These are phyloP conservation scores for Lasioglossum marginatum DNA, from an alignment of 2,888 invertebrate genomes.

Conservation along the genomic window DNA sequence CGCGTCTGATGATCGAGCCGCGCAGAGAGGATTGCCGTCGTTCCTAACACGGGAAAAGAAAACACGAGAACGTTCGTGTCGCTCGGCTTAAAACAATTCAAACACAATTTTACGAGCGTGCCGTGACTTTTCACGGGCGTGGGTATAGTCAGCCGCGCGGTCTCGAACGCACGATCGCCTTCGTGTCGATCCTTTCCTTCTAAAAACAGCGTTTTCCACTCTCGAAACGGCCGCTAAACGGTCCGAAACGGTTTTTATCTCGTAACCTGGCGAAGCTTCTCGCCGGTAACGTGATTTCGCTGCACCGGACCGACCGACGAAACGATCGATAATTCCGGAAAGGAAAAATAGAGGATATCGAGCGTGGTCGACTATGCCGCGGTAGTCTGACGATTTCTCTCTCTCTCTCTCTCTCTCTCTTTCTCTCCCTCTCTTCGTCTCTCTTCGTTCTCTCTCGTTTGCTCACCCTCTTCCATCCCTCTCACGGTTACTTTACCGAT, in stretches of 20 bases:
- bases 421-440: not conserved
- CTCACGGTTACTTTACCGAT: constrained; percentile 62
- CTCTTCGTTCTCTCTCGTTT: not conserved
- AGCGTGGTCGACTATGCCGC: constrained; percentile 24
- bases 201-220: constrained; percentile 59
- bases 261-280: constrained; percentile 35
- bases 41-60: not conserved
- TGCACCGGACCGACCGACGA: constrained; percentile 18
- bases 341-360: constrained; percentile 60
- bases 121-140: constrained; percentile 57
- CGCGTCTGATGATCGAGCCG: not conserved
- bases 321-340: constrained; percentile 64
- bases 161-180: constrained; percentile 43
- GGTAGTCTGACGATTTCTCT: constrained; percentile 39
- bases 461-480: not conserved
- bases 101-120: constrained; percentile 63
- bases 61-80: constrained; percentile 51
- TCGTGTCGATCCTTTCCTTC: constrained; percentile 33
- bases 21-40: not conserved
- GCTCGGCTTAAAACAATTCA: constrained; percentile 63
- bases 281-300: constrained; percentile 59
- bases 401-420: not conserved
- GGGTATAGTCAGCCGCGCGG: not conserved
- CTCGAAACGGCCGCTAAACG: constrained; percentile 61
- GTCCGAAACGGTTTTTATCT: constrained; percentile 46